phyloP scores from a whole-genome alignment of 2,797 vertebrate species.

The Zenarchopterus dispar region DNA sequence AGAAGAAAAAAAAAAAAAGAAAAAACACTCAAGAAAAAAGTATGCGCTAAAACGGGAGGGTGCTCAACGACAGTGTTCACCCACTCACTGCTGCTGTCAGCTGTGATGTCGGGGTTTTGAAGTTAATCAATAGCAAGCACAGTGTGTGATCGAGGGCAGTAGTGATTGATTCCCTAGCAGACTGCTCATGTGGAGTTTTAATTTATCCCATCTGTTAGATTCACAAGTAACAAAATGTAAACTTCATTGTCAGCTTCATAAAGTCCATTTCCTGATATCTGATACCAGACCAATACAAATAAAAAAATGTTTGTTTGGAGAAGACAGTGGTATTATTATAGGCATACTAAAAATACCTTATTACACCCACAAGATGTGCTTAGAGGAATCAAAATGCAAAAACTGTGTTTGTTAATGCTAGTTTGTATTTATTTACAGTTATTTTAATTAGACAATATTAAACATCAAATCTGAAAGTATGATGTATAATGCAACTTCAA shows the following conservation, averaged over 20 bases:
- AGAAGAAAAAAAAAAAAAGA: neutral
- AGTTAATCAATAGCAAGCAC: constrained; percentile 58
- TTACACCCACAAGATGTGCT: neutral
- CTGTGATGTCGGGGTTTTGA: constrained; percentile 38
- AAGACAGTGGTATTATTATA: neutral
- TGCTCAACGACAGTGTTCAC: constrained; percentile 5
- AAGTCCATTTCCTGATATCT: constrained; percentile 5
- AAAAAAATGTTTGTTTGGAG: neutral
- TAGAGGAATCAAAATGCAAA: neutral
- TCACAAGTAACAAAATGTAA: constrained; percentile 22
- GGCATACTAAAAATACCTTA: neutral
- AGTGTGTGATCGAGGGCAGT: constrained; percentile 50
- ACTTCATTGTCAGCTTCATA: neutral
- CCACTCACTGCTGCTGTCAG: constrained; percentile 22
- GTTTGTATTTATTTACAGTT: neutral
- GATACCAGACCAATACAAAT: neutral
- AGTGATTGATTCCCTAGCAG: constrained; percentile 62
- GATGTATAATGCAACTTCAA: neutral
- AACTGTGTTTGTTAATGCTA: neutral
- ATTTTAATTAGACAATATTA: neutral
- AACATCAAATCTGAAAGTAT: too few species aligned
- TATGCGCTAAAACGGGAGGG: neutral
- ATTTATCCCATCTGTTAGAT: constrained; percentile 49
- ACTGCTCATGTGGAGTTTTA: constrained; percentile 56
- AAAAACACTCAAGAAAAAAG: constrained; percentile 13